Percentiles rank a stretch among this genome's conserved stretches.
These are phyloP conservation scores for Saturnia pavonia DNA, from an alignment of 2,888 invertebrate species.

Conservation along the genomic window DNA sequence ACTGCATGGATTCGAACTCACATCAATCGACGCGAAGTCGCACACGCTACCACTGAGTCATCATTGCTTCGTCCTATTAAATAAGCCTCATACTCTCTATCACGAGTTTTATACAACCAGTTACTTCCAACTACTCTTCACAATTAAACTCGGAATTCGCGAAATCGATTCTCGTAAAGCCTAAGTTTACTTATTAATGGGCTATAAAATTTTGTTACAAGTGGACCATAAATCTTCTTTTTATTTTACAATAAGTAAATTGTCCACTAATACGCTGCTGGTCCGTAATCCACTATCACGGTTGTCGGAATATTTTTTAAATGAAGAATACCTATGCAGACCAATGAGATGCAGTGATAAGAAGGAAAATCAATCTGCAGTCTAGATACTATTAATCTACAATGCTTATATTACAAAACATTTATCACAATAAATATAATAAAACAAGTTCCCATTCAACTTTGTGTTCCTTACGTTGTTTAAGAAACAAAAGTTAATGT, in stretches of 20 bases:
- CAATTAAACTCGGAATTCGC: not conserved
- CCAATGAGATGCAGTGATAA: not conserved
- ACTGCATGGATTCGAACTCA: too few species aligned
- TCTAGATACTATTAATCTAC: not conserved
- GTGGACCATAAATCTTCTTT: not conserved
- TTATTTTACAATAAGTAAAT: not conserved
- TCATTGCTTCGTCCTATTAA: too few species aligned
- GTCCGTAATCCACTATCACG: not conserved
- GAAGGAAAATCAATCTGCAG: not conserved
- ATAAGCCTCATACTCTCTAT: too few species aligned
- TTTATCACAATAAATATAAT: not conserved
- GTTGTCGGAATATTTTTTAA: too few species aligned
- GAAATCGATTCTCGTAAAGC: not conserved
- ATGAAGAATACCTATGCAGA: not conserved
- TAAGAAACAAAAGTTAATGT: slow-evolving; percentile 4
- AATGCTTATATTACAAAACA: not conserved
- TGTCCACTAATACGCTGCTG: not conserved
- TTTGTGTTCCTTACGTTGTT: not conserved
- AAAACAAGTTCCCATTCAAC: not conserved
- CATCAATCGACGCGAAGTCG: too few species aligned
- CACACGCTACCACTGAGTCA: too few species aligned
- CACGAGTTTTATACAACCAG: too few species aligned
- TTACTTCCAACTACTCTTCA: too few species aligned
- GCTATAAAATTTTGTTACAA: not conserved
- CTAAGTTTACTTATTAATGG: not conserved